These are phyloP conservation scores for Halictus rubicundus DNA, from an alignment of 1,140 invertebrate species.

Conservation along the genomic window DNA sequence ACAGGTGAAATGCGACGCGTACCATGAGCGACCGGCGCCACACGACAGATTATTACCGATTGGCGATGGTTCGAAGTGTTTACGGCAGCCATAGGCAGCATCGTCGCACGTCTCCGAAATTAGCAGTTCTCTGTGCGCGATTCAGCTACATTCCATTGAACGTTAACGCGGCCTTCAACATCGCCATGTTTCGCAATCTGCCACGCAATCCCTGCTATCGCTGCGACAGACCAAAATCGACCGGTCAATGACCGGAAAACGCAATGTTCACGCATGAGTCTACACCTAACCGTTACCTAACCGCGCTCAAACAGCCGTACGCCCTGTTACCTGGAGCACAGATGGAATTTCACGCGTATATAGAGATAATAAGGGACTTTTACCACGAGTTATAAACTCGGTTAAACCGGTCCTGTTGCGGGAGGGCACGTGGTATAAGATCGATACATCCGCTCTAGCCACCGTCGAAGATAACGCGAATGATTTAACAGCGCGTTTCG, in stretches of 20 bases:
- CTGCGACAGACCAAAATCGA: slow-evolving; percentile 1
- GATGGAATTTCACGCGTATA: background rate
- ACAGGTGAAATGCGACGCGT: background rate
- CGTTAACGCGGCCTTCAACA: background rate
- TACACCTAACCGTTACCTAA: background rate
- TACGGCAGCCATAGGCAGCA: too few relatives aligned
- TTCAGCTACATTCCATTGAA: background rate
- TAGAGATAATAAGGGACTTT: background rate
- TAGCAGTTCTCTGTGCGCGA: background rate
- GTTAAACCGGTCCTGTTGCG: too few relatives aligned
- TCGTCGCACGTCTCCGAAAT: background rate
- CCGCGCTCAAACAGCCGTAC: background rate
- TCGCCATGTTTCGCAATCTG: background rate
- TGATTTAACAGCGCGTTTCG: background rate
- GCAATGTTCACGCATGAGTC: background rate
- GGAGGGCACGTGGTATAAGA: too few relatives aligned
- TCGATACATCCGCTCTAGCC: too few relatives aligned
- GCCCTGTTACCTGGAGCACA: background rate
- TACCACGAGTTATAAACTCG: background rate
- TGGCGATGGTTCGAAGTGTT: background rate
- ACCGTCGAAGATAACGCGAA: background rate
- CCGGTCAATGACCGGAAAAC: slow-evolving; percentile 7
- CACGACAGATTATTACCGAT: background rate
- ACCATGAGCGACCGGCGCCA: too few relatives aligned
- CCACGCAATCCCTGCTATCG: background rate